A percentile compares a stretch with the other conserved stretches of the same genome.
Conservation (phyloP, 2,888 invertebrate species). For the Pollenia angustigena region DNA sequence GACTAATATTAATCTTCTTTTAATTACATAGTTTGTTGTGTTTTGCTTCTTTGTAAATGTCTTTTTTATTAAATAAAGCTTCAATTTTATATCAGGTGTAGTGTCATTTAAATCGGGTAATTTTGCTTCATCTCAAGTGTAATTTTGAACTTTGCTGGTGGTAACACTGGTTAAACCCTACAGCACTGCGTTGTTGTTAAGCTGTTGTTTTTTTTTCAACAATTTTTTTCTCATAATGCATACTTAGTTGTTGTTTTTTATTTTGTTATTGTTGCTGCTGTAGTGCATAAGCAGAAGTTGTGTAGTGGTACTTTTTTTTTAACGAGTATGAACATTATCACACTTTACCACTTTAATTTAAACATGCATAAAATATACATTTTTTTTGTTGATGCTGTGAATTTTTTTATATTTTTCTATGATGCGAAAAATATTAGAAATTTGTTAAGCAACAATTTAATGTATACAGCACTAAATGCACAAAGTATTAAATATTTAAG, state of each 20-base stretch:
- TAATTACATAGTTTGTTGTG: too few species aligned
- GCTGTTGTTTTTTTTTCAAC: not conserved
- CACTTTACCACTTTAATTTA: slow-evolving; percentile 67
- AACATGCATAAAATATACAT: slow-evolving; percentile 30
- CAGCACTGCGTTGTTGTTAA: slow-evolving; percentile 74
- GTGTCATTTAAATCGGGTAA: too few species aligned
- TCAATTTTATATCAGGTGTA: too few species aligned
- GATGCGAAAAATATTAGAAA: slow-evolving; percentile 7
- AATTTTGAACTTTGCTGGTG: too few species aligned
- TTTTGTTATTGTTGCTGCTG: slow-evolving; percentile 38
- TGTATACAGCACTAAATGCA: too few species aligned
- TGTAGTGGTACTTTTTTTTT: slow-evolving; percentile 39
- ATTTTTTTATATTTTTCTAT: not conserved
- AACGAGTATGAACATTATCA: slow-evolving; percentile 47
- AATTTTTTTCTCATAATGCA: slow-evolving; percentile 21
- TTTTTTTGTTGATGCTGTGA: slow-evolving; percentile 24
- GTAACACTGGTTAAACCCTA: too few species aligned
- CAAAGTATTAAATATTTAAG: not conserved
- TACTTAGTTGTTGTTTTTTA: slow-evolving; percentile 45
- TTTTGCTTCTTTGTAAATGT: too few species aligned
- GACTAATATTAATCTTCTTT: too few species aligned
- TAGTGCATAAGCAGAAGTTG: slow-evolving; percentile 12
- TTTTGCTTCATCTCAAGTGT: too few species aligned
- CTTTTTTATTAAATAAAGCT: too few species aligned
- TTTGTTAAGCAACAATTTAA: slow-evolving; percentile 22